Conservation (phyloP, 2,888 invertebrate genomes). For the Cephus pygmeus region DNA sequence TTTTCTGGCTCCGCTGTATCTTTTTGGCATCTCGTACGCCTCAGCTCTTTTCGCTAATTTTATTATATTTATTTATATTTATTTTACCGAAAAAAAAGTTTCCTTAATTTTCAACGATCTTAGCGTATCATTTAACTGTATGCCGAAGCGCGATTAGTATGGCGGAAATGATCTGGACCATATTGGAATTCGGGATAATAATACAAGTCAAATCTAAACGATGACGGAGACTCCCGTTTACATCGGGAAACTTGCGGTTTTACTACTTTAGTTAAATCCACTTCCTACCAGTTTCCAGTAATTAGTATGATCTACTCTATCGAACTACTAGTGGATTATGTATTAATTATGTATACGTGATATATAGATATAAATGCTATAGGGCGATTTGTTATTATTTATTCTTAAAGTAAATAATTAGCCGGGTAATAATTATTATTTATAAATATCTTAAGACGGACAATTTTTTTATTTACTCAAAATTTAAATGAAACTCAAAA, state of each 20-base stretch:
- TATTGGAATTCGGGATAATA: not conserved
- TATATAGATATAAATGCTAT: not conserved
- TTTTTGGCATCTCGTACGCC: no score
- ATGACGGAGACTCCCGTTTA: not conserved
- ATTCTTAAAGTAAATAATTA: not conserved
- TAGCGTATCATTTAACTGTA: no score
- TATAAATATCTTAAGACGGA: accelerated
- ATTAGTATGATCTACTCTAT: not conserved
- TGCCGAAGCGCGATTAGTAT: not conserved
- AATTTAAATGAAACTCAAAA: no score
- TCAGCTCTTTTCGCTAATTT: no score
- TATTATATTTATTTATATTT: no score
- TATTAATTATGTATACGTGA: not conserved
- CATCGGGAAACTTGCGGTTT: not conserved
- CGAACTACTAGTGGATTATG: not conserved
- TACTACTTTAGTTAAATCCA: not conserved
- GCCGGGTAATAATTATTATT: not conserved
- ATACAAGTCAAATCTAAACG: not conserved
- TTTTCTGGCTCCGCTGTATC: no score
- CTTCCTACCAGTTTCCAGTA: not conserved
- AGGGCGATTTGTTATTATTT: not conserved
- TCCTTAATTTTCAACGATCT: not conserved
- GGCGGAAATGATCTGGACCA: not conserved
- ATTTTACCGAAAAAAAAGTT: not conserved
- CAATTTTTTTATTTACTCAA: no score